Conservation (phyloP, 2,113 vertebrate species). For the Marcusenius ussheri region DNA sequence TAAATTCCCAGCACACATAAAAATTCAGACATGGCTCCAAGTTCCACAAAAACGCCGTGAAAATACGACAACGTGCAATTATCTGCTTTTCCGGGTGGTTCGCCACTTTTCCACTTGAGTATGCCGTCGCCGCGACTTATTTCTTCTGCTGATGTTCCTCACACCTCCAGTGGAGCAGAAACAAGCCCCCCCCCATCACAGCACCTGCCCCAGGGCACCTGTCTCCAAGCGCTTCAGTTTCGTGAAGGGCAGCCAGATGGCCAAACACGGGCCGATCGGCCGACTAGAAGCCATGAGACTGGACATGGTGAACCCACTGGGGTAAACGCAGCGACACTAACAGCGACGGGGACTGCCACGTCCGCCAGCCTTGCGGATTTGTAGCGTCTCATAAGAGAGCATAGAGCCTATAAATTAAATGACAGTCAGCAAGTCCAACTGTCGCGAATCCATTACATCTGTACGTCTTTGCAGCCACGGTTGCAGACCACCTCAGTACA, state of each 20-base stretch:
- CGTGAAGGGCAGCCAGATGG: not conserved
- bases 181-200: no score
- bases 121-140: not conserved
- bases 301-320: not conserved
- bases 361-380: not conserved
- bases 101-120: not conserved
- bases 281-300: not conserved
- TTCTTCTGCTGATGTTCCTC: not conserved
- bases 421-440: slow-evolving; percentile 7
- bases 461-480: slow-evolving; percentile 1
- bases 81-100: not conserved
- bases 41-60: not conserved
- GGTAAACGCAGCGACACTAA: not conserved
- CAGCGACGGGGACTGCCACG: not conserved
- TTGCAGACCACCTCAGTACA: not conserved
- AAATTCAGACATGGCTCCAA: not conserved
- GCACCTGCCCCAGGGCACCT: not conserved
- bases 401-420: not conserved
- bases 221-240: not conserved
- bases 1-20: not conserved
- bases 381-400: not conserved
- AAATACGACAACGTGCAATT: not conserved
- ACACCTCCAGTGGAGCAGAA: no score
- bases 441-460: not conserved
- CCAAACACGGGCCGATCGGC: not conserved